Percentiles rank a stretch among this genome's conserved stretches.
These are phyloP conservation scores for Bruchidius siliquastri DNA, from an alignment of 2,888 invertebrate genomes.

Conservation along the genomic window DNA sequence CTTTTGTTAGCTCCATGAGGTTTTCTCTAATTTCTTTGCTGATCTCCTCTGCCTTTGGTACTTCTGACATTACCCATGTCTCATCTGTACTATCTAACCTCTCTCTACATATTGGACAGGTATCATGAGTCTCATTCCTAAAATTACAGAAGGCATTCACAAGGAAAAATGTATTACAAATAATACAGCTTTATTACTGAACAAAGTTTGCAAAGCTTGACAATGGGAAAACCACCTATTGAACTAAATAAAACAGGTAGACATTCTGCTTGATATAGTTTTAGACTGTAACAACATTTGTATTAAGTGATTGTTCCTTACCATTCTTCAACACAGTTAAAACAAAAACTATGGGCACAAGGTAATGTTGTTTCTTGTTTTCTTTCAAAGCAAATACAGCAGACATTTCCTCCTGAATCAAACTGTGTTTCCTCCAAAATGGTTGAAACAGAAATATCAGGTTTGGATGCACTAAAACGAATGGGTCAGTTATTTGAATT, in stretches of 20 bases:
- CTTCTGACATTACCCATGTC: conserved; percentile 60
- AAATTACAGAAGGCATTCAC: too few relatives aligned
- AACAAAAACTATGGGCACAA: conserved; percentile 67
- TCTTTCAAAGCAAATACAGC: conserved; percentile 69
- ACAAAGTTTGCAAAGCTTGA: too few relatives aligned
- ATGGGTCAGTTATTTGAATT: too few relatives aligned
- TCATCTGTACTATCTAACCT: conserved; percentile 59
- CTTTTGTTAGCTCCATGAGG: conserved; percentile 43
- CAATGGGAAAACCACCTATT: too few relatives aligned
- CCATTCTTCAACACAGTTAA: conserved; percentile 70
- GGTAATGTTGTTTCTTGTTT: conserved; percentile 64
- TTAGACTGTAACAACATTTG: too few relatives aligned
- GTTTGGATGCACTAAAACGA: background rate
- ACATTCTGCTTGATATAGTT: too few relatives aligned
- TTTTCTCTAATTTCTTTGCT: conserved; percentile 51
- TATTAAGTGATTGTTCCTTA: conserved; percentile 36
- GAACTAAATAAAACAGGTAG: too few relatives aligned
- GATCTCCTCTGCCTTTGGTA: conserved; percentile 56
- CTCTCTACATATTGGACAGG: conserved; percentile 66
- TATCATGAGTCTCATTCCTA: conserved; percentile 65
- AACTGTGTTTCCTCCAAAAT: conserved; percentile 38
- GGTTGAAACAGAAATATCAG: conserved; percentile 40
- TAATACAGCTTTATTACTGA: too few relatives aligned
- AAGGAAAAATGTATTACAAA: too few relatives aligned
- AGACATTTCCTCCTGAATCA: conserved; percentile 47